Base-by-base conservation (phyloP, 2,888 invertebrate genomes). In the Clivina fossor region DNA sequence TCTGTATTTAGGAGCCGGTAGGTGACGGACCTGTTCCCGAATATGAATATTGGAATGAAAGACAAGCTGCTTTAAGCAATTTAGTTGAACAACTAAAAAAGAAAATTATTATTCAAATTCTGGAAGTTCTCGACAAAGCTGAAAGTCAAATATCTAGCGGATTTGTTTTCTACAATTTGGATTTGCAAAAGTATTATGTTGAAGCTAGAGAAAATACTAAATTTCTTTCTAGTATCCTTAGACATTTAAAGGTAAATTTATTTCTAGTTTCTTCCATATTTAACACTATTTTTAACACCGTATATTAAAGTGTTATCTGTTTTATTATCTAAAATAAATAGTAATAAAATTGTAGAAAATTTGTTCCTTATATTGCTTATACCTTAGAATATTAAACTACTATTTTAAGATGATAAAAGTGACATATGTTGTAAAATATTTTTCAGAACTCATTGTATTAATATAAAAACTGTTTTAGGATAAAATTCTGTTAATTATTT, bases 21-120 rank as follows among this genome's bases (percentile, higher is more conserved):
- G 88, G 87, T 0, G 81, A 85, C 57, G 89, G 90, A 0, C 93
- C 93, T 0, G 80, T 93, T 50, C 85, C 90, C 0, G 93, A 93
- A 69, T 90, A 89, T 67, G 85, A 86, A 58, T 89, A 88, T 65
- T 95, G 94, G 94, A 81, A 88, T 47, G 86, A 89, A 65, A 79
- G 88, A 59, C 88, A 92, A 68, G 82, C 85, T 0, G 86, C 86
- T 49, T 76, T 93, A 16, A 88, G 90, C 54, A 77, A 86, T 19
- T 74, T 93, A 1, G 82, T 87, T 16, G 93, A 94, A 64, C 92
- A 94, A 68, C 73, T 94, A 30, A 89, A 89, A 66, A 83, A 86
- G 30, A 83, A 85, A 0, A 79, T 78, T 61, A 82, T 89, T 0
- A 75, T 80, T 40, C 78, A 80, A 64, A 83, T 89, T 63, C 68